Evolutionary conservation across 2,797 vertebrate species (phyloP), one percentile per base, ranked within the genome.

Genomic region (Simalia tracyae): DNA sequence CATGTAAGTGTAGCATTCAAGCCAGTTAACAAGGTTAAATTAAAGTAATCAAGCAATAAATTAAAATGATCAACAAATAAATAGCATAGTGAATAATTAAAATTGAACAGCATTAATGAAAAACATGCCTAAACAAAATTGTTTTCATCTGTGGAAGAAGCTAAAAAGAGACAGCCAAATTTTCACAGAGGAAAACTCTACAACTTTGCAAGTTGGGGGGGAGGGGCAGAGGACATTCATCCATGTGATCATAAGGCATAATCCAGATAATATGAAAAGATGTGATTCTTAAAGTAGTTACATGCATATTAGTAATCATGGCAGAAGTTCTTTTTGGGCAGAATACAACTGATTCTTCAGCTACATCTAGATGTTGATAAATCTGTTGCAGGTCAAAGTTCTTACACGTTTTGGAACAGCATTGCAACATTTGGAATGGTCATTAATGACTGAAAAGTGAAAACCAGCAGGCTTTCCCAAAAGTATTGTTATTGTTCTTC

Each of bases 351-450:
- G 12, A 31, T 68, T 54, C n/a, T 68, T 68, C 66, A 68, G 14
- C 31, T 31, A 31, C 14, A 68, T 31, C n/a, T 31, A 31, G 64
- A 68, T 68, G 64, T 1, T 64, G 92, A 90, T 1, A 86, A 84
- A 86, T 89, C 63, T 91, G 56, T 84, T 87, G 1, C 84, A 92
- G 76, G 81, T 19, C 59, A 94, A 89, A 94, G 84, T 57, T 59
- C 50, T 87, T 31, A 63, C 54, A 91, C 7, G 5, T 76, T 92
- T 94, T 94, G 91, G 72, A 66, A 88, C 63, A 59, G 92, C 94
- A 93, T 31, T 10, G 17, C 0, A 89, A 64, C 22, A 86, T 68
- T 68, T 31, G 90, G 54, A 4, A 91, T 85, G 92, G 92, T 4
- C 86, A 0, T 66, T 90, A 64, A 22, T 66, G 2, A 84, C 36